These are phyloP conservation scores for Epirrhoe tristata DNA, from an alignment of 2,888 invertebrate species.

Conservation along the genomic window DNA sequence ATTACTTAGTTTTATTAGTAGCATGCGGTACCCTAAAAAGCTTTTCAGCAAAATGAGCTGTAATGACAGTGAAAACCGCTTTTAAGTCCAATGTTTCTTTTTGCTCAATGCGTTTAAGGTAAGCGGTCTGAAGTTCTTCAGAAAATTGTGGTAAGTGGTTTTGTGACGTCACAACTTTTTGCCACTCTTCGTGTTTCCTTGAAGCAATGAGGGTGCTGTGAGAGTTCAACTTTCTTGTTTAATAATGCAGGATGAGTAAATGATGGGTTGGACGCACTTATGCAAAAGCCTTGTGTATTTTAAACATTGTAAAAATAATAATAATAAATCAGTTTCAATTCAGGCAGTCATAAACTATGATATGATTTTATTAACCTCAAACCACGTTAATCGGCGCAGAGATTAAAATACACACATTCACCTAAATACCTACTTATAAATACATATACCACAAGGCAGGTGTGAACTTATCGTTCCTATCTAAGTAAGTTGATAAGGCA, in stretches of 20 bases:
- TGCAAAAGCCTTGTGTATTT: too few species aligned
- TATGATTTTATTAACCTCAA: too few species aligned
- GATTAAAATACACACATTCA: too few species aligned
- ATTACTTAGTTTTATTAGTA: background rate
- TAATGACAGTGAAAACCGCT: slow-evolving; percentile 76
- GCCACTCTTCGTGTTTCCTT: slow-evolving; percentile 21
- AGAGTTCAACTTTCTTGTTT: slow-evolving; percentile 5
- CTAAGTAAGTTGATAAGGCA: too few species aligned
- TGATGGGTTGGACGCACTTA: background rate
- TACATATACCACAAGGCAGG: too few species aligned
- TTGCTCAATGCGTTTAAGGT: slow-evolving; percentile 60
- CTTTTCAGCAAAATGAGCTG: slow-evolving; percentile 64
- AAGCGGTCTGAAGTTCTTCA: slow-evolving; percentile 43
- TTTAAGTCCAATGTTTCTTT: slow-evolving; percentile 66
- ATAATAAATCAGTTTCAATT: too few species aligned
- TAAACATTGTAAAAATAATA: too few species aligned
- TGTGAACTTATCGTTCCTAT: too few species aligned
- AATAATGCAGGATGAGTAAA: slow-evolving; percentile 3
- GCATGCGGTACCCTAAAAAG: slow-evolving; percentile 49
- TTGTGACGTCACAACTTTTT: slow-evolving; percentile 37
- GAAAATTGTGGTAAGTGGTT: slow-evolving; percentile 46
- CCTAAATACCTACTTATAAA: too few species aligned
- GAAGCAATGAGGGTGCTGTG: slow-evolving; percentile 2
- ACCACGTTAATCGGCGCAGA: too few species aligned
- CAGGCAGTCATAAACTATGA: too few species aligned